Percentiles rank a stretch among this genome's conserved stretches.
phyloP scores from a whole-genome alignment of 1,140 invertebrate genomes.

The Drosophila arawakana region DNA sequence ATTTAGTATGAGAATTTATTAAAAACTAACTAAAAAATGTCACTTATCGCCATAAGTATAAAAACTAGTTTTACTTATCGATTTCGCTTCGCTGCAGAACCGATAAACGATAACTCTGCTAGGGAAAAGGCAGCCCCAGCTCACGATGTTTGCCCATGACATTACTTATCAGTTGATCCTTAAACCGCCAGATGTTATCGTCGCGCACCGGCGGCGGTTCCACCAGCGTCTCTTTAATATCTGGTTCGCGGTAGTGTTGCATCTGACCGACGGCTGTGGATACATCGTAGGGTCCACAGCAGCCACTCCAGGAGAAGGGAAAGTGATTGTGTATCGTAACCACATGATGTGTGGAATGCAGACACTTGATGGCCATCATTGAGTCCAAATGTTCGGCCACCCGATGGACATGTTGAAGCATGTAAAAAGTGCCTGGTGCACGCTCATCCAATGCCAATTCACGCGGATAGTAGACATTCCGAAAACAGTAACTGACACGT shows the following conservation, averaged over 20 bases:
- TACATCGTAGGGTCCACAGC: slow-evolving; percentile 92
- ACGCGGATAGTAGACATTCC: slow-evolving; percentile 96
- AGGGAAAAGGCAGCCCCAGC: slow-evolving; percentile 32
- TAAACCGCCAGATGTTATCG: slow-evolving; percentile 59
- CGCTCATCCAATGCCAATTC: slow-evolving; percentile 90
- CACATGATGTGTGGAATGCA: slow-evolving; percentile 94
- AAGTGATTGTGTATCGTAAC: slow-evolving; percentile 96
- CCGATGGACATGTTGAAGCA: slow-evolving; percentile 95
- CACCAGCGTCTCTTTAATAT: slow-evolving; percentile 84
- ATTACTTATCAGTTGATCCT: slow-evolving; percentile 41
- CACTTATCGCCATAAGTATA: too few species aligned
- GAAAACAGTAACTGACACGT: slow-evolving; percentile 91
- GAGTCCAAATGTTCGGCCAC: slow-evolving; percentile 94
- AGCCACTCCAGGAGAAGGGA: slow-evolving; percentile 91
- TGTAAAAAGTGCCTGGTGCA: slow-evolving; percentile 92
- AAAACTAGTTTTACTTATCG: too few species aligned
- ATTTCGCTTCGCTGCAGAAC: too few species aligned
- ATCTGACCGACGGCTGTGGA: slow-evolving; percentile 92
- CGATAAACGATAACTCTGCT: background rate
- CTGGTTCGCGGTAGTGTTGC: slow-evolving; percentile 92
- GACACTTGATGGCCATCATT: slow-evolving; percentile 94
- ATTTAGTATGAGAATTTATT: too few species aligned
- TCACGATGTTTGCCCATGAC: slow-evolving; percentile 18
- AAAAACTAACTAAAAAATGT: too few species aligned
- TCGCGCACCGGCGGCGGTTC: slow-evolving; percentile 39